These are phyloP conservation scores for Arctocebus calabarensis DNA, from an alignment of 2,797 vertebrate species.

Conservation along the genomic window DNA sequence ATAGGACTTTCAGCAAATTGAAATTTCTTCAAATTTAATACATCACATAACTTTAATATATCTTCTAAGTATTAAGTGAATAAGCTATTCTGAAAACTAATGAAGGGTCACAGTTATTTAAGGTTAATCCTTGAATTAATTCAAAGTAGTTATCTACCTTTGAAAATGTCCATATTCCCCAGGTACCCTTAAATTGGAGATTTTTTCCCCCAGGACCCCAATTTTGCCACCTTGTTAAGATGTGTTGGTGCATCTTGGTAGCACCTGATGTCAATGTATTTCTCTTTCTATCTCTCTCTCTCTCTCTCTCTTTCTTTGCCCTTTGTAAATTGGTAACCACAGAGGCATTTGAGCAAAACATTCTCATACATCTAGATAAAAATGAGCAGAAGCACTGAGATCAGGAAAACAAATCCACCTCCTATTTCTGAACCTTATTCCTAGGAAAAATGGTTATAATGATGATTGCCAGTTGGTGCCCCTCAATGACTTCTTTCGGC, in stretches of 20 bases:
- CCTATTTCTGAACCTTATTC: background rate
- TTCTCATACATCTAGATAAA: conserved; percentile 8
- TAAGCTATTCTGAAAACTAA: conserved; percentile 57
- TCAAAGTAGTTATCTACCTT: background rate
- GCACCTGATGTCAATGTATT: background rate
- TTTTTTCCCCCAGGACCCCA: background rate
- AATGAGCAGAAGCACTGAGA: background rate
- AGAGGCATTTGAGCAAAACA: background rate
- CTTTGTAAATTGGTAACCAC: conserved; percentile 22
- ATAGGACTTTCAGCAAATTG: background rate
- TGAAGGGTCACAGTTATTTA: conserved; percentile 45
- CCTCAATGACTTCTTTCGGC: background rate
- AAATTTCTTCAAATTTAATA: conserved; percentile 43
- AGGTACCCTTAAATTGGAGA: conserved; percentile 5
- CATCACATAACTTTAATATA: conserved; percentile 33
- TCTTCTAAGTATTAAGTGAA: conserved; percentile 65
- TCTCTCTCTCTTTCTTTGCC: background rate
- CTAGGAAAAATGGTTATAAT: background rate
- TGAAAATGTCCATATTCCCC: conserved; percentile 39
- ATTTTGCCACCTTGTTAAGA: conserved; percentile 21
- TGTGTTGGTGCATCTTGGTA: conserved; percentile 43
- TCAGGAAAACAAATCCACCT: background rate
- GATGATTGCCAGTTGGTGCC: background rate
- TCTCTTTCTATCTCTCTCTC: background rate
- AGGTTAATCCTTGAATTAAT: conserved; percentile 66